A percentile compares a stretch with the other conserved stretches of the same genome.
Conservation (phyloP, 2,113 vertebrate species). For the Heterochromis multidens region DNA sequence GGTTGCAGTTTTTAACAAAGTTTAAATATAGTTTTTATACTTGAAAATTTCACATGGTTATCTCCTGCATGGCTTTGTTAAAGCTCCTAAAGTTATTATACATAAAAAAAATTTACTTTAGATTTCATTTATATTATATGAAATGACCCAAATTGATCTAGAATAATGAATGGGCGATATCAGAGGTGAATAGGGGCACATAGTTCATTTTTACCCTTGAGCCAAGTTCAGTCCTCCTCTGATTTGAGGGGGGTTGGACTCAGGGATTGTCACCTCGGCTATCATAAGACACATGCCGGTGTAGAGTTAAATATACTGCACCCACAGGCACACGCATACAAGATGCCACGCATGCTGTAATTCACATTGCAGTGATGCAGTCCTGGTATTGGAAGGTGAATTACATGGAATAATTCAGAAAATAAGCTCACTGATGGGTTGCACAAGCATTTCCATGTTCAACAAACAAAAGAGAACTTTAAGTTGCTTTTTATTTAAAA, state of each 20-base stretch:
- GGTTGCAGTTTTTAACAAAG: too few species aligned
- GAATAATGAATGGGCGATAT: not conserved
- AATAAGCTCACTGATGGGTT: not conserved
- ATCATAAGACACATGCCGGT: not conserved
- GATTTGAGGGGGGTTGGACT: not conserved
- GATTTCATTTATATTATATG: not conserved
- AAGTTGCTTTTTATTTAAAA: slow-evolving; percentile 7
- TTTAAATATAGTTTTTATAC: too few species aligned
- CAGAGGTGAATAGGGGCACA: not conserved
- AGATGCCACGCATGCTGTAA: slow-evolving; percentile 7
- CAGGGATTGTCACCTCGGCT: slow-evolving; percentile 10
- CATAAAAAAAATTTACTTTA: too few species aligned
- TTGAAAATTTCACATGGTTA: too few species aligned
- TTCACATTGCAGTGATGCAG: slow-evolving; percentile 19
- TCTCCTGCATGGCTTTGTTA: too few species aligned
- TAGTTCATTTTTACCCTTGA: not conserved
- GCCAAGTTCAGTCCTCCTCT: not conserved
- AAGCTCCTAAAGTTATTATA: too few species aligned
- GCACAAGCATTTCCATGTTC: not conserved
- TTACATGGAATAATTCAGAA: not conserved
- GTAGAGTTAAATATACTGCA: slow-evolving; percentile 4
- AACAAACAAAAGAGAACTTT: not conserved
- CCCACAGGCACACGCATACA: not conserved
- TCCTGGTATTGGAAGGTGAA: not conserved
- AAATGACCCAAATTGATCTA: not conserved